A percentile compares a stretch with the other conserved stretches of the same genome.
Conservation (phyloP, 2,888 invertebrate genomes). For the Polietes domitor region DNA sequence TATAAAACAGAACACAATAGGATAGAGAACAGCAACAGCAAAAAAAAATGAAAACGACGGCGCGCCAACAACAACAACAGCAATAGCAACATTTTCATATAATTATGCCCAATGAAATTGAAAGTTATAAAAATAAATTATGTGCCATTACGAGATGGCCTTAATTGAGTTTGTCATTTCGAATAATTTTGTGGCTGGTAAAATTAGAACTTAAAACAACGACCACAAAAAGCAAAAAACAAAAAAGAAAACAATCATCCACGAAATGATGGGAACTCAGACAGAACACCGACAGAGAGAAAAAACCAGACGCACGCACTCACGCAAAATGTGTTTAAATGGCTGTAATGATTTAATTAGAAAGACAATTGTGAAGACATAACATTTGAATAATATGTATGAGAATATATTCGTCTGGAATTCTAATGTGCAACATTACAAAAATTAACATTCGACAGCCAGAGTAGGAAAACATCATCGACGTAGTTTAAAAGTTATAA, state of each 20-base stretch:
- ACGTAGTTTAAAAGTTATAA: too few species aligned
- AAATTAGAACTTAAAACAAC: conserved; percentile 35
- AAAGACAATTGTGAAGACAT: conserved; percentile 17
- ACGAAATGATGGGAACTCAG: conserved; percentile 31
- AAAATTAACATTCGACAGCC: background rate
- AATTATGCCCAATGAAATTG: conserved; percentile 59
- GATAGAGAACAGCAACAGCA: too few species aligned
- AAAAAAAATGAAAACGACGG: too few species aligned
- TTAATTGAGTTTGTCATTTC: conserved; percentile 60
- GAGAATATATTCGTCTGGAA: conserved; percentile 18
- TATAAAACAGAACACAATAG: conserved; percentile 26
- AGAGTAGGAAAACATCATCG: too few species aligned
- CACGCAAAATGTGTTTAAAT: conserved; percentile 35
- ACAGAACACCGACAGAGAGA: background rate
- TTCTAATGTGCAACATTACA: background rate
- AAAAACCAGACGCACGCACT: conserved; percentile 26
- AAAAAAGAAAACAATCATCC: background rate
- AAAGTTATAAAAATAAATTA: conserved; percentile 53
- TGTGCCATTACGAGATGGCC: conserved; percentile 36
- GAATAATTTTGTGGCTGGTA: conserved; percentile 40
- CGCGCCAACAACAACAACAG: background rate
- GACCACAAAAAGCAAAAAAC: too few species aligned
- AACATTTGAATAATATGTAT: conserved; percentile 20
- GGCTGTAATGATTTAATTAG: conserved; percentile 58
- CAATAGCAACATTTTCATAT: conserved; percentile 29